These are phyloP conservation scores for Grapholita molesta DNA, from an alignment of 1,140 invertebrate genomes.

Conservation along the genomic window DNA sequence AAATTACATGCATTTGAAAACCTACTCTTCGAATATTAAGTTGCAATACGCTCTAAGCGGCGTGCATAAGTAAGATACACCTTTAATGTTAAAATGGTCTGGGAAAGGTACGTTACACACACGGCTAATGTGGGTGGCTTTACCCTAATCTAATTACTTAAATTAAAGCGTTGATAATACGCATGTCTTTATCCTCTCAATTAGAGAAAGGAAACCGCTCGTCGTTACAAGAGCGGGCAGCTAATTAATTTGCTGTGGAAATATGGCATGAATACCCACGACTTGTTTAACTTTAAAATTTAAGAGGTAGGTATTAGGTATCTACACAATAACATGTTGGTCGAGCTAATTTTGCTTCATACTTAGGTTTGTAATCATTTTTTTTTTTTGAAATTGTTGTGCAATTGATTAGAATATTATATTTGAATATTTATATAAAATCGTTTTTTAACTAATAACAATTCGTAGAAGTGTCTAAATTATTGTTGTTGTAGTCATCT, in stretches of 20 bases:
- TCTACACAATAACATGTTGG: background rate
- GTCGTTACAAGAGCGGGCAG: background rate
- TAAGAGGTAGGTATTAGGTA: background rate
- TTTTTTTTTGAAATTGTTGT: background rate
- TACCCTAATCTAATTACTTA: slow-evolving; percentile 1
- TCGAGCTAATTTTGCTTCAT: background rate
- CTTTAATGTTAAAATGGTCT: background rate
- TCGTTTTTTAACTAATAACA: no score
- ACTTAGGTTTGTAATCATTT: background rate
- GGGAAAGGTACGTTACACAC: background rate
- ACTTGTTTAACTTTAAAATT: background rate
- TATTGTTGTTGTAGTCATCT: background rate
- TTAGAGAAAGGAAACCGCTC: slow-evolving; percentile 7
- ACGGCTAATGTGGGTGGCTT: background rate
- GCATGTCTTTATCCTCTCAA: slow-evolving; percentile 6
- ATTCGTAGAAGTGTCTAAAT: no score
- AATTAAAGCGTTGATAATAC: slow-evolving; percentile 10
- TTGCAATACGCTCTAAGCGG: background rate
- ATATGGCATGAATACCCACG: background rate
- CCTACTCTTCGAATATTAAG: background rate
- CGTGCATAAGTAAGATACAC: background rate
- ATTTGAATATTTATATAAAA: no score
- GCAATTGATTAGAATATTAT: background rate
- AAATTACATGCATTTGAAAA: background rate
- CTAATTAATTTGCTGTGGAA: slow-evolving; percentile 5